Evolutionary conservation across 1,140 invertebrate species (phyloP), one percentile per base, ranked within the genome.

Genomic region (Megalonaias nervosa): DNA sequence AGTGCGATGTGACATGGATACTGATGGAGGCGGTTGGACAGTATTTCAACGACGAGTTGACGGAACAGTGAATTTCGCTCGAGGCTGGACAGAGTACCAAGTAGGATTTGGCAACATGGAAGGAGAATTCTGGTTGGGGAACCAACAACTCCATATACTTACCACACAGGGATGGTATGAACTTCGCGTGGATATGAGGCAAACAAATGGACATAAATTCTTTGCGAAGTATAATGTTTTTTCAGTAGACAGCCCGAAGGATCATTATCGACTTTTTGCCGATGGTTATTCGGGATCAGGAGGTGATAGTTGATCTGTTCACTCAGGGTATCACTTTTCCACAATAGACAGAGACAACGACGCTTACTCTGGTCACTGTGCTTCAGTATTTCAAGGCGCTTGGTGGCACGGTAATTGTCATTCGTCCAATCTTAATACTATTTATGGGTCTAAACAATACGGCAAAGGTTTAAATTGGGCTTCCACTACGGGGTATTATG

Each of bases 71-170:
- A 97, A 96, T 87, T 98, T 98, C 92, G 96, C 97, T 87, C 92
- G 96, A 15, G 95, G 96, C 86, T 98, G 97, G 97, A 93, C 94
- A 15, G 95, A 97, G 85, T 98, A 98, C 88, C 96, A 97, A 88
- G 95, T 96, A 84, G 97, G 97, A 16, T 98, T 98, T 88, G 97
- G 97, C 2, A 95, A 97, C 89, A 94, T 95, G 80, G 92, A 91
- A 1, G 92, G 92, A 0, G 88, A 91, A 71, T 90, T 86, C 75
- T 92, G 91, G 91, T 66, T 91, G 0, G 91, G 91, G 2, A 75
- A 75, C 55, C 73, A 80, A 31, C 56, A 62, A n/a, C 48, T 80
- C 11, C 69, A 80, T 60, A 14, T 59, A 15, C 21, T 80, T 31
- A 75, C 74, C 11, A 17, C 55, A 19, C 16, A 48, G 16, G 77